Evolutionary conservation across 1,140 invertebrate genomes (phyloP), one percentile per base, ranked within the genome.

Genomic region (Meloidogyne floridensis): DNA sequence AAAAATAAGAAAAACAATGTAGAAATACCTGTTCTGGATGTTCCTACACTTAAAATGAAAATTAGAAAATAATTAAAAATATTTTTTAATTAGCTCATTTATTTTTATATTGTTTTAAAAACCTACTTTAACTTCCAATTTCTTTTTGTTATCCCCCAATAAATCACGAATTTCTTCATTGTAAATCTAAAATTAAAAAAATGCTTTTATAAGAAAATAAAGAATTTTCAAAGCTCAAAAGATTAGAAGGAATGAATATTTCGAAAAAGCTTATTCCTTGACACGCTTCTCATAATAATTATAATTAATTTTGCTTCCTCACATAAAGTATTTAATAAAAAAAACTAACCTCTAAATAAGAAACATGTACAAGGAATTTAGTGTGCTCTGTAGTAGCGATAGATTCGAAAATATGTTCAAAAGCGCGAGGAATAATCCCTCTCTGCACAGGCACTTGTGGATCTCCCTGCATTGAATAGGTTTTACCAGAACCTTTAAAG

Each of bases 401-500:
- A 0, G 94, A 94, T 90, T 97, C 95, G 91, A 97, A 97, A 72
- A 96, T 93, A 86, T 97, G 95, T 87, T 96, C 95, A 90, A 96
- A 94, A 3, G 94, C 93, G 80, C 94, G 92, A 10, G 95, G 95
- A 87, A 97, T 95, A 80, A 95, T 94, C 20, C 94, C 95, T 86
- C 93, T 91, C 86, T 93, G 92, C 91, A 92, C 7, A 88, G 90
- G 2, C 90, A 77, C 72, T 92, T 92, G 80, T 91, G 91, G 18
- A 90, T 87, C 82, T 92, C 92, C 87, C 93, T 95, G 92, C 92
- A 92, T 92, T 6, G 91, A 91, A 83, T 91, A 92, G 15, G 92
- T 92, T 83, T 92, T 92, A n/a, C 92, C 92, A 56, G 91, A 91
- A 11, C 59, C 59, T 65, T 65, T 6, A 65, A 65, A 65, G n/a